phyloP scores from a whole-genome alignment of 1,140 invertebrate genomes.

The Holotrichia oblita region DNA sequence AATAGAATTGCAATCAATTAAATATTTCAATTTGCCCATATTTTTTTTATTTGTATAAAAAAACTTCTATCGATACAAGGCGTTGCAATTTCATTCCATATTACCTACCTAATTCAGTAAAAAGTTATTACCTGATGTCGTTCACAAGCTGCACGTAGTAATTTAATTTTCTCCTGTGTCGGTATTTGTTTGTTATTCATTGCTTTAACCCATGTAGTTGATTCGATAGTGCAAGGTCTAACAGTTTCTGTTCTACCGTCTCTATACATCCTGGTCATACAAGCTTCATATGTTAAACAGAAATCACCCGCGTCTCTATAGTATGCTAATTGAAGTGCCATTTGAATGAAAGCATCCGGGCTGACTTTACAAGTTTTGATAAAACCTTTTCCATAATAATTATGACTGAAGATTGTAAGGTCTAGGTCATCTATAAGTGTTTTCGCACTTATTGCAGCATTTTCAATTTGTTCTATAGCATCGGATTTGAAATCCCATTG shows the following conservation, averaged over 20 bases:
- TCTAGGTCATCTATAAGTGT: constrained; percentile 82
- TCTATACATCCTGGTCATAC: constrained; percentile 95
- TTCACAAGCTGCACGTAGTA: constrained; percentile 79
- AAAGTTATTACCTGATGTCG: constrained; percentile 81
- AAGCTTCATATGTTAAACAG: constrained; percentile 96
- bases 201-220: constrained; percentile 87
- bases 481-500: constrained; percentile 83
- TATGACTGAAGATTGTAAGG: constrained; percentile 83
- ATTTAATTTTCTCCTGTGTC: constrained; percentile 72
- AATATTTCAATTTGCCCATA: too few relatives aligned
- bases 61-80: too few relatives aligned
- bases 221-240: constrained; percentile 93
- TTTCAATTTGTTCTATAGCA: constrained; percentile 74
- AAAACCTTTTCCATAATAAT: constrained; percentile 91
- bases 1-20: too few relatives aligned
- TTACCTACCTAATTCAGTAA: too few relatives aligned
- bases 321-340: constrained; percentile 95
- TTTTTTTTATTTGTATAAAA: too few relatives aligned
- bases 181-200: constrained; percentile 78
- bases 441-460: constrained; percentile 69
- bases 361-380: constrained; percentile 92
- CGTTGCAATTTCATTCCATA: too few relatives aligned
- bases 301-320: constrained; percentile 91
- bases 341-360: constrained; percentile 96
- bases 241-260: constrained; percentile 99